A percentile compares a stretch with the other conserved stretches of the same genome.
phyloP scores from a whole-genome alignment of 37 sponge, comb jelly and placozoan species.

The Halichondria panicea region DNA sequence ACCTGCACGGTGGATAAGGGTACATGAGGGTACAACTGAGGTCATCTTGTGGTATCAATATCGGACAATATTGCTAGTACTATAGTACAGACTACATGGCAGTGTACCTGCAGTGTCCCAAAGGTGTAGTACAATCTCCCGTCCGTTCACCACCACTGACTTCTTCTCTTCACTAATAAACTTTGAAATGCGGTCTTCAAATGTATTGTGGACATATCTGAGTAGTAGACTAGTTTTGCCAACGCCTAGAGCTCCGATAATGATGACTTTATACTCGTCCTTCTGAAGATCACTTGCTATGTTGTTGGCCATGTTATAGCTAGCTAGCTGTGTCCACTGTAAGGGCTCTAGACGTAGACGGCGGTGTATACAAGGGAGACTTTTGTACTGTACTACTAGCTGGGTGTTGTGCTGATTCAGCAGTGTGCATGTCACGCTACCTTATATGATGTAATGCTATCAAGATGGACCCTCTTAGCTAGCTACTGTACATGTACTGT shows the following conservation, averaged over 20 bases:
- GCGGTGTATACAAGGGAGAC: no score
- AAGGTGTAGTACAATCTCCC: slow-evolving; percentile 40
- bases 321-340: no score
- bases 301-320: no score
- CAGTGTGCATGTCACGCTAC: no score
- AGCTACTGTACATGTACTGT: no score
- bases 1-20: slow-evolving; percentile 15
- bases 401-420: no score
- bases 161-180: slow-evolving; percentile 58
- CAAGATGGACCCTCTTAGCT: no score
- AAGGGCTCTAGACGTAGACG: no score
- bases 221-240: slow-evolving; percentile 61
- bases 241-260: slow-evolving; percentile 49
- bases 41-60: neutral
- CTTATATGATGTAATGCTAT: no score
- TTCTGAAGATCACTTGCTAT: slow-evolving; percentile 1
- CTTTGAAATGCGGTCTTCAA: slow-evolving; percentile 34
- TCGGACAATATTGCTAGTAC: neutral
- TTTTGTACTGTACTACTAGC: no score
- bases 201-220: slow-evolving; percentile 45
- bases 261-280: slow-evolving; percentile 47
- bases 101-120: slow-evolving; percentile 70
- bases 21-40: neutral
- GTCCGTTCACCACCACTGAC: slow-evolving; percentile 19
- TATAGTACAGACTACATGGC: no score